These are phyloP conservation scores for Rhagium mordax DNA, from an alignment of 2,888 invertebrate species.

Conservation along the genomic window DNA sequence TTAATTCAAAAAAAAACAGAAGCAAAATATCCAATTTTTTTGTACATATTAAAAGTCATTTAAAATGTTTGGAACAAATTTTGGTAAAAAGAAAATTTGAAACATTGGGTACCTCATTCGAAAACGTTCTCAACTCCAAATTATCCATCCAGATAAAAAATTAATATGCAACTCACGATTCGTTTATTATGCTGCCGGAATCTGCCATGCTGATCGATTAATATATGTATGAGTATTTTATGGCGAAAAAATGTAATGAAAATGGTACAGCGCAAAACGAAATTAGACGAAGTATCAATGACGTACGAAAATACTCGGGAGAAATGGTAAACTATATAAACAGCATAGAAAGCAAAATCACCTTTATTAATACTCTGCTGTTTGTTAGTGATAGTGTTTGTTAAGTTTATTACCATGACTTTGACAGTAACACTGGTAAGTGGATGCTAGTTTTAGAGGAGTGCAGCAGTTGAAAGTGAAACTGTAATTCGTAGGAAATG, in stretches of 20 bases:
- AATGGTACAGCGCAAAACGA: conserved; percentile 37
- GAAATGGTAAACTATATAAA: conserved; percentile 56
- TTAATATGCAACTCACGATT: conserved; percentile 12
- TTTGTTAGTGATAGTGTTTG: conserved; percentile 50
- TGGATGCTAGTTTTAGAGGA: conserved; percentile 15
- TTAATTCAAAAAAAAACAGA: too few relatives aligned
- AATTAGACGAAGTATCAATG: conserved; percentile 29
- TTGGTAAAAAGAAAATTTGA: too few relatives aligned
- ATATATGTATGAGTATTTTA: neutral
- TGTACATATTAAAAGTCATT: too few relatives aligned
- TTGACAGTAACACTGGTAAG: conserved; percentile 51
- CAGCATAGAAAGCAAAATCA: conserved; percentile 50
- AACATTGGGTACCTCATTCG: too few relatives aligned
- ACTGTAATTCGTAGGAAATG: neutral
- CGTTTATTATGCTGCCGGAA: neutral
- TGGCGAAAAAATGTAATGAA: conserved; percentile 23
- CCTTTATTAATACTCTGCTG: conserved; percentile 50
- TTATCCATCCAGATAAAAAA: neutral
- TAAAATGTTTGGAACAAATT: too few relatives aligned
- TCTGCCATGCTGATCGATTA: conserved; percentile 5
- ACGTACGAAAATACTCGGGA: conserved; percentile 45
- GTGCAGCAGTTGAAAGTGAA: neutral
- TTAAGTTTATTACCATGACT: conserved; percentile 49
- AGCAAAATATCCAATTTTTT: too few relatives aligned
- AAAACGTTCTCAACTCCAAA: neutral